Conservation (phyloP, 2,797 vertebrate species). For the Premnoplex brunnescens region DNA sequence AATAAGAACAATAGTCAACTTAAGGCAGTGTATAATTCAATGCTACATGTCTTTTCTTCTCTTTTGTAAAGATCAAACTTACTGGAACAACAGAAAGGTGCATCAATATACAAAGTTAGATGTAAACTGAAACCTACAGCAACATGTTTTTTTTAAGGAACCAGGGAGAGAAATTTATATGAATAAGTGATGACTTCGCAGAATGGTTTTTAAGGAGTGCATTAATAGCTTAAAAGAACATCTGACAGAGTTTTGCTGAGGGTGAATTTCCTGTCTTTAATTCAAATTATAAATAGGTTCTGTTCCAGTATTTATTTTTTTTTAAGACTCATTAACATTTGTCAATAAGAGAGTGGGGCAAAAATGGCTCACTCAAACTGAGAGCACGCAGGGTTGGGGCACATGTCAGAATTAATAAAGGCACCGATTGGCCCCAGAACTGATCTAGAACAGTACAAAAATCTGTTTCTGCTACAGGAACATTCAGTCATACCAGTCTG, state of each 20-base stretch:
- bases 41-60: conserved; percentile 56
- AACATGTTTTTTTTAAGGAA: conserved; percentile 6
- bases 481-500: conserved; percentile 32
- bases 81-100: conserved; percentile 62
- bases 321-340: conserved; percentile 49
- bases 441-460: conserved; percentile 67
- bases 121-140: conserved; percentile 52
- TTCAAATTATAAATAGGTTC: conserved; percentile 59
- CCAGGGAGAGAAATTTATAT: background rate
- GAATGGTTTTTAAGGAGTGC: conserved; percentile 44
- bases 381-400: conserved; percentile 25
- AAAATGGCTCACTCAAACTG: conserved; percentile 51
- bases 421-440: conserved; percentile 79
- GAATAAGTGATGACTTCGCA: conserved; percentile 18
- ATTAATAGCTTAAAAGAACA: conserved; percentile 9
- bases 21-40: conserved; percentile 72
- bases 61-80: conserved; percentile 52
- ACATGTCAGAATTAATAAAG: conserved; percentile 73
- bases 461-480: conserved; percentile 58
- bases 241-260: conserved; percentile 25
- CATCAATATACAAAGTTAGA: conserved; percentile 54
- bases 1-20: conserved; percentile 66
- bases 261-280: conserved; percentile 42
- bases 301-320: conserved; percentile 29
- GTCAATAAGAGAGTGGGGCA: conserved; percentile 29